These are phyloP conservation scores for Acanthococcus lagerstroemiae DNA, from an alignment of 2,888 invertebrate genomes.

Conservation along the genomic window DNA sequence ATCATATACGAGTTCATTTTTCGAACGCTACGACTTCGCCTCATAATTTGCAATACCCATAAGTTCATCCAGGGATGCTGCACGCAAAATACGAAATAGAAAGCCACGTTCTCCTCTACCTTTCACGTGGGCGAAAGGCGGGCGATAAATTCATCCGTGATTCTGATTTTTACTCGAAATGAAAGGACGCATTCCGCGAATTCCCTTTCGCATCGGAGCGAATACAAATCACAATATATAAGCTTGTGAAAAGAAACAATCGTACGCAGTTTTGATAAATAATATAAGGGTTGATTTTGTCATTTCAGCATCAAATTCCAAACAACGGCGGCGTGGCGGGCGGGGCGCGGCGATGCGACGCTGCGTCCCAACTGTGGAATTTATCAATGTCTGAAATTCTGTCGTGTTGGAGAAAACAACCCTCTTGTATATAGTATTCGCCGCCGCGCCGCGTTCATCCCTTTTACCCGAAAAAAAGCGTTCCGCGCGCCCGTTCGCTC, in stretches of 20 bases:
- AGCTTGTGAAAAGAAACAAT: slow-evolving; percentile 30
- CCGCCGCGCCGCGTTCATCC: background rate
- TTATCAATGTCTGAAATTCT: slow-evolving; percentile 31
- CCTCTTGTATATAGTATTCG: slow-evolving; percentile 12
- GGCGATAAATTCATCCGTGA: too few species aligned
- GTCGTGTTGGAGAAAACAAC: slow-evolving; percentile 20
- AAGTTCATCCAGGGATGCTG: too few species aligned
- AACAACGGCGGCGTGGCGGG: slow-evolving; percentile 11
- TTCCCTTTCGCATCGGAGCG: too few species aligned
- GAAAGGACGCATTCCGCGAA: background rate
- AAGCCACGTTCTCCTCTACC: too few species aligned
- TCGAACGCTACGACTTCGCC: too few species aligned
- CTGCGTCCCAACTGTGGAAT: slow-evolving; percentile 25
- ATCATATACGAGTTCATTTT: too few species aligned
- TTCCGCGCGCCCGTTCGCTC: slow-evolving; percentile 1
- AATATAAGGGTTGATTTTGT: slow-evolving; percentile 32
- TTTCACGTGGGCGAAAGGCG: too few species aligned
- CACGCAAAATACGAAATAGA: too few species aligned
- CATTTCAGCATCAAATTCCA: slow-evolving; percentile 31
- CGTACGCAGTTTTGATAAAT: slow-evolving; percentile 30
- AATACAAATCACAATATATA: too few species aligned
- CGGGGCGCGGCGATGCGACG: slow-evolving; percentile 4
- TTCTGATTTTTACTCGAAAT: background rate
- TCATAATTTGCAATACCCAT: too few species aligned
- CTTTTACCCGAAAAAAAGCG: background rate